These are phyloP conservation scores for Deroptyus accipitrinus DNA, from an alignment of 2,113 vertebrate genomes.

Conservation along the genomic window DNA sequence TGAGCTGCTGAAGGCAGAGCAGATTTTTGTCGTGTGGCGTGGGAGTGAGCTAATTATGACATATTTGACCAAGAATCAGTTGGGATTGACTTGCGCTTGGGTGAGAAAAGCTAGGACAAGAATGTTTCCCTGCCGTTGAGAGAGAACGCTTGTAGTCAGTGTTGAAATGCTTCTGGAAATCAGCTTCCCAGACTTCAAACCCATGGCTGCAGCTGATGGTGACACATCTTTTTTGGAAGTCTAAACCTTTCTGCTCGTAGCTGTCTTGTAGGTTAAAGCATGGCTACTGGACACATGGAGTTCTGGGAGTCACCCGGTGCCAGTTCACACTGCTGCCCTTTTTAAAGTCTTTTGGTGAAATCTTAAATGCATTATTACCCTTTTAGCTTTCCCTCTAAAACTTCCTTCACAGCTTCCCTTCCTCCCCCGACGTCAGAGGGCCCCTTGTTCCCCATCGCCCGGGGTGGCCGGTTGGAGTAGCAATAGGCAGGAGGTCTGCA, in stretches of 20 bases:
- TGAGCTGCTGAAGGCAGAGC: conserved; percentile 14
- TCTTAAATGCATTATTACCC: not conserved
- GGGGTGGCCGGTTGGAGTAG: not conserved
- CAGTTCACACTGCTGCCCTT: not conserved
- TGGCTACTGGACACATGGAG: not conserved
- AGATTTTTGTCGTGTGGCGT: not conserved
- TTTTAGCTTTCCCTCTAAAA: not conserved
- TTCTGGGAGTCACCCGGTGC: not conserved
- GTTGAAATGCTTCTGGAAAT: not conserved
- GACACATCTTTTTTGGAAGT: not conserved
- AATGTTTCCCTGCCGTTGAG: not conserved
- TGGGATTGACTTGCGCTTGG: not conserved
- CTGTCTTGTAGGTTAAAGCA: not conserved
- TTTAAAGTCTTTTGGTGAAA: not conserved
- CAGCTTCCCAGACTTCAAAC: not conserved
- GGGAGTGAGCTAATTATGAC: conserved; percentile 26
- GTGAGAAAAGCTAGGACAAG: not conserved
- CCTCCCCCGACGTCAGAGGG: not conserved
- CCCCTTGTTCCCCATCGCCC: not conserved
- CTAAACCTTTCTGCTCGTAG: not conserved
- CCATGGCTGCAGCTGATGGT: not conserved
- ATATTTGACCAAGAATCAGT: conserved; percentile 32
- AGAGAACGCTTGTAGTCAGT: not conserved
- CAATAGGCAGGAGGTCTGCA: not conserved
- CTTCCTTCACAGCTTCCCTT: not conserved